Conservation (phyloP, 2,888 invertebrate species). For the Clepsis dumicolana region DNA sequence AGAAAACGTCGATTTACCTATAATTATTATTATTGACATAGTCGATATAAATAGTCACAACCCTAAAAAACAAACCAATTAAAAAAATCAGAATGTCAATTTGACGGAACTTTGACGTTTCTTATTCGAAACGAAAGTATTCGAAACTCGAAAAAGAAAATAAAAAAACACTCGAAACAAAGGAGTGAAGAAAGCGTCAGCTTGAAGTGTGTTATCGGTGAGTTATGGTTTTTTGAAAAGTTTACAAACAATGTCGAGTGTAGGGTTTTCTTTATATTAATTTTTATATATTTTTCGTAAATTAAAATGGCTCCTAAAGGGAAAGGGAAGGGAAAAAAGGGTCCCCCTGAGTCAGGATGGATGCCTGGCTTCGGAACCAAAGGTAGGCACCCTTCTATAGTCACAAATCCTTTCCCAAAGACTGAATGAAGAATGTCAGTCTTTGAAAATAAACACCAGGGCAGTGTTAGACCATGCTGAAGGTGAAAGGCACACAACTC, state of each 20-base stretch:
- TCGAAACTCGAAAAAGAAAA: constrained; percentile 38
- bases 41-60: neutral
- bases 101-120: constrained; percentile 6
- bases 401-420: too few relatives aligned
- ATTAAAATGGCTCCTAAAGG: constrained; percentile 71
- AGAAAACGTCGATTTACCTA: too few relatives aligned
- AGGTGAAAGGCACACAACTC: too few relatives aligned
- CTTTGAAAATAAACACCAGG: too few relatives aligned
- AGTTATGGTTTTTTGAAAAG: constrained; percentile 35
- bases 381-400: constrained; percentile 59
- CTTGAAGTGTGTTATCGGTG: constrained; percentile 22
- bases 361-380: constrained; percentile 79
- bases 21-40: too few relatives aligned
- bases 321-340: constrained; percentile 66
- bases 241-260: constrained; percentile 65
- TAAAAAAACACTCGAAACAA: too few relatives aligned
- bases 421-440: too few relatives aligned
- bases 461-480: too few relatives aligned
- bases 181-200: constrained; percentile 24
- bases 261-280: constrained; percentile 56
- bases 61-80: constrained; percentile 1
- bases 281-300: constrained; percentile 44
- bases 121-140: neutral
- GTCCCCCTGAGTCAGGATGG: constrained; percentile 80
- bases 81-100: constrained; percentile 4